A percentile compares a stretch with the other conserved stretches of the same genome.
phyloP scores from a whole-genome alignment of 1,140 invertebrate species.

The Idris sp. region DNA sequence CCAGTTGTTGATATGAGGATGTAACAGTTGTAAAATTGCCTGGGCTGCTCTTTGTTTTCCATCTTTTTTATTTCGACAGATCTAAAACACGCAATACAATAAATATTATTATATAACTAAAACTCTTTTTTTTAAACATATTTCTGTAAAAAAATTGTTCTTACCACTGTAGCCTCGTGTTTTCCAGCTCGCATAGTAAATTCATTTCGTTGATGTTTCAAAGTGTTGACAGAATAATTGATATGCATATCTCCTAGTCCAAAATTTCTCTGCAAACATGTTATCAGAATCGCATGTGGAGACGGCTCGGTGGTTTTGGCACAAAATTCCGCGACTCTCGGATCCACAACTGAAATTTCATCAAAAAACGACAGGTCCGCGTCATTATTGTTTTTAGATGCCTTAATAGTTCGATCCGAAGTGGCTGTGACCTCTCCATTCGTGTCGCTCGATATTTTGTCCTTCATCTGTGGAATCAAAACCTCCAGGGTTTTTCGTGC shows the following conservation, averaged over 20 bases:
- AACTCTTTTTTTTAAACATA: too few relatives aligned
- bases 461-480: slow-evolving; percentile 95
- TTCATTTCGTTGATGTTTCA: slow-evolving; percentile 95
- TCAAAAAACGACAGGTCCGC: slow-evolving; percentile 89
- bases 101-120: too few relatives aligned
- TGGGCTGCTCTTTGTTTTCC: slow-evolving; percentile 98
- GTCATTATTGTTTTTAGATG: slow-evolving; percentile 73
- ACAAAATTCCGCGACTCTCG: slow-evolving; percentile 94
- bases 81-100: slow-evolving; percentile 64
- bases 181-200: slow-evolving; percentile 96
- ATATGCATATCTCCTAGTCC: slow-evolving; percentile 93
- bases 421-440: slow-evolving; percentile 79
- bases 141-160: too few relatives aligned
- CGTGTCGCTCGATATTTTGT: slow-evolving; percentile 82
- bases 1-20: slow-evolving; percentile 97
- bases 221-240: slow-evolving; percentile 90
- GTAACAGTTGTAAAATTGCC: slow-evolving; percentile 93
- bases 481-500: slow-evolving; percentile 93
- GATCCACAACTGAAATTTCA: slow-evolving; percentile 94
- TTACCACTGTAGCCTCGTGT: slow-evolving; percentile 88
- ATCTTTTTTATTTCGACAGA: slow-evolving; percentile 96
- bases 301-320: slow-evolving; percentile 96
- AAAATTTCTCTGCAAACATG: slow-evolving; percentile 95
- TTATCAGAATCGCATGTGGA: slow-evolving; percentile 94
- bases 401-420: slow-evolving; percentile 72